Conservation (phyloP, 1,140 invertebrate species). For the Macrosteles quadrilineatus region DNA sequence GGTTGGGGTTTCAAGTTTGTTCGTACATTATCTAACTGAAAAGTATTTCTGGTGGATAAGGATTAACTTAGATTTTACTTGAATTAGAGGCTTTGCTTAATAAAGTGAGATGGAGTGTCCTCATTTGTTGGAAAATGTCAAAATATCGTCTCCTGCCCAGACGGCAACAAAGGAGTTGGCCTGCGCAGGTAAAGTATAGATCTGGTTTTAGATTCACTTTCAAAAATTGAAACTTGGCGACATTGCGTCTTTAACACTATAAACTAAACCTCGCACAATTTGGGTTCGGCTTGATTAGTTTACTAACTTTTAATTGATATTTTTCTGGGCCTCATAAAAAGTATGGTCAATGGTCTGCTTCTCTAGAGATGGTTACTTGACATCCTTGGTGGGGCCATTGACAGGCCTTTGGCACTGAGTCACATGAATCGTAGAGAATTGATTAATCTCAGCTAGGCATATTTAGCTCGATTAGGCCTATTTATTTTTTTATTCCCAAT, state of each 20-base stretch:
- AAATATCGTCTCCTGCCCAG: slow-evolving; percentile 22
- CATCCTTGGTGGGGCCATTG: slow-evolving; percentile 32
- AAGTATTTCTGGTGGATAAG: no score
- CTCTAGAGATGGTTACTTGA: not conserved
- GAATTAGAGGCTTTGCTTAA: no score
- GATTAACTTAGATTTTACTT: no score
- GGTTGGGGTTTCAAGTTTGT: not conserved
- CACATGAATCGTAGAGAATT: not conserved
- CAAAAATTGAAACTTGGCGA: not conserved
- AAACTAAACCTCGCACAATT: not conserved
- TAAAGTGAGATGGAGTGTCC: slow-evolving; percentile 40
- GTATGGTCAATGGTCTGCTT: slow-evolving; percentile 6
- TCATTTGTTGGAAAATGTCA: slow-evolving; percentile 40
- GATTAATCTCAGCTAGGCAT: no score
- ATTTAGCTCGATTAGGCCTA: no score
- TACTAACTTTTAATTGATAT: not conserved
- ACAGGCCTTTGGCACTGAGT: slow-evolving; percentile 15
- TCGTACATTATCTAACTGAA: not conserved
- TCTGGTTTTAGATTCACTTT: not conserved
- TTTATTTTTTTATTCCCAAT: no score
- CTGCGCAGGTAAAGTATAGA: slow-evolving; percentile 38
- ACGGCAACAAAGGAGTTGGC: slow-evolving; percentile 37
- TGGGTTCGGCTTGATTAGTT: not conserved
- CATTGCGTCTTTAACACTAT: not conserved
- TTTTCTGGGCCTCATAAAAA: not conserved